Conservation (phyloP, 2,888 invertebrate species). For the Leptopilina drosophilae region DNA sequence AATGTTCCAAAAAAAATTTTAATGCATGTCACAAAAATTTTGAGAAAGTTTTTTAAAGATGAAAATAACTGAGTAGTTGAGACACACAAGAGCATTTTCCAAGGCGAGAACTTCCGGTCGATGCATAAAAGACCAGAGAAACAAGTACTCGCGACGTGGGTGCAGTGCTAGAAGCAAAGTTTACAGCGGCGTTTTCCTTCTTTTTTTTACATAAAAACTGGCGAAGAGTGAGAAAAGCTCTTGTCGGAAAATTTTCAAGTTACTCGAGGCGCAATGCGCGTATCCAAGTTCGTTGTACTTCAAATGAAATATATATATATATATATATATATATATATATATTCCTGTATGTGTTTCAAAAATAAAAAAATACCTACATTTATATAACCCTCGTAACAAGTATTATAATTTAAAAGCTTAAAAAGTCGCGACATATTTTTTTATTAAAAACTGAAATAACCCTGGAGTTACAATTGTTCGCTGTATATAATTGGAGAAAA, state of each 20-base stretch:
- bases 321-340: no score
- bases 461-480: no score
- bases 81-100: constrained; percentile 20
- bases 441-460: background rate
- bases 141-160: constrained; percentile 27
- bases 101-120: constrained; percentile 32
- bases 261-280: constrained; percentile 52
- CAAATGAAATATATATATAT: constrained; percentile 1
- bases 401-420: background rate
- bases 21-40: background rate
- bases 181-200: constrained; percentile 27
- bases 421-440: background rate
- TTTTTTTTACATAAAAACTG: constrained; percentile 39
- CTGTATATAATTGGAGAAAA: no score
- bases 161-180: constrained; percentile 27
- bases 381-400: no score
- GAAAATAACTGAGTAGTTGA: constrained; percentile 11
- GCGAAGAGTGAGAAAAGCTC: constrained; percentile 46
- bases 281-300: constrained; percentile 44
- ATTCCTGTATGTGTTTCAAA: no score
- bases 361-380: background rate
- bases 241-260: constrained; percentile 51
- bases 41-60: background rate
- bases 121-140: constrained; percentile 31
- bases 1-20: background rate